Percentiles rank a stretch among this genome's conserved stretches.
phyloP scores from a whole-genome alignment of 2,888 invertebrate genomes.

The Drosophila tanythrix region DNA sequence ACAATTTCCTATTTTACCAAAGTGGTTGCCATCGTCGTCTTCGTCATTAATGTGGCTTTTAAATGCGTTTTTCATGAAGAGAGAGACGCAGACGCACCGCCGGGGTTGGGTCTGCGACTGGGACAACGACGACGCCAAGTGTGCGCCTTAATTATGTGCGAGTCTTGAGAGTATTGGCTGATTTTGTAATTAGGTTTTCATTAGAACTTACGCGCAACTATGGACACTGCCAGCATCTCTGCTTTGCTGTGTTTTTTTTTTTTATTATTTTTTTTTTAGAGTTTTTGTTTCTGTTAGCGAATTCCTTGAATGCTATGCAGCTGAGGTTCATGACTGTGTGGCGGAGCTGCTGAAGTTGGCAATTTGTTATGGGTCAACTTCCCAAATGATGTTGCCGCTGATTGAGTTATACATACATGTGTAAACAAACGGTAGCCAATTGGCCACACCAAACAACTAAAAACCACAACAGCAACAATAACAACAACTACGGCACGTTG shows the following conservation, averaged over 20 bases:
- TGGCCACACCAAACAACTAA: constrained; percentile 33
- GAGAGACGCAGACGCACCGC: constrained; percentile 22
- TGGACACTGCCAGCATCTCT: constrained; percentile 49
- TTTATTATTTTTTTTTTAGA: neutral
- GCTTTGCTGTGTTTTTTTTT: constrained; percentile 6
- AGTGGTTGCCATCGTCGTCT: constrained; percentile 72
- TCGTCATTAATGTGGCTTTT: constrained; percentile 83
- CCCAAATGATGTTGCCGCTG: constrained; percentile 61
- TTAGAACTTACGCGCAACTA: constrained; percentile 78
- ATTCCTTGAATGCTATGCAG: constrained; percentile 32
- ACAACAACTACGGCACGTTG: constrained; percentile 33
- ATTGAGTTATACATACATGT: constrained; percentile 79
- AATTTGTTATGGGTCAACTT: constrained; percentile 71
- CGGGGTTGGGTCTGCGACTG: constrained; percentile 9
- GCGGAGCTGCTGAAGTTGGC: constrained; percentile 7
- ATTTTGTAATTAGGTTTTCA: constrained; percentile 82
- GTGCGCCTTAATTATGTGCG: constrained; percentile 82
- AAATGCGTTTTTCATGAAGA: constrained; percentile 80
- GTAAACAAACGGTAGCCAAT: constrained; percentile 81
- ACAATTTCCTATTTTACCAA: constrained; percentile 84
- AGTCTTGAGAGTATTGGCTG: constrained; percentile 82
- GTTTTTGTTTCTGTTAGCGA: constrained; percentile 8
- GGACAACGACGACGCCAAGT: constrained; percentile 62
- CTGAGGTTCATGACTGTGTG: constrained; percentile 29
- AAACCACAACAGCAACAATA: constrained; percentile 28